Conservation (phyloP, 2,797 vertebrate species). For the Peromyscus attwateri region DNA sequence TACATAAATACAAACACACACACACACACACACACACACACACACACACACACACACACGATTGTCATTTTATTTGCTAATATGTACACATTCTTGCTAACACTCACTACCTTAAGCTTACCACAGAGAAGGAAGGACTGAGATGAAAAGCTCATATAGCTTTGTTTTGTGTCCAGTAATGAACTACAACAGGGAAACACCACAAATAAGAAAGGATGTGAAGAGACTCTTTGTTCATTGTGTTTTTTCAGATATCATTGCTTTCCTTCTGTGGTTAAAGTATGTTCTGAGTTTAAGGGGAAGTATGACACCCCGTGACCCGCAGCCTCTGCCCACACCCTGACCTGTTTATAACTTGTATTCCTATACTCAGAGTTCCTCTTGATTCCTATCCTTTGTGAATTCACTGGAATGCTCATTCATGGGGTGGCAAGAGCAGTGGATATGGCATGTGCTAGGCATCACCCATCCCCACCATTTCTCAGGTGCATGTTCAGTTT, state of each 20-base stretch:
- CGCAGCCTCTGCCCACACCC: neutral
- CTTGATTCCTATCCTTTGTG: neutral
- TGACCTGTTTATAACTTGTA: neutral
- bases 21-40: neutral
- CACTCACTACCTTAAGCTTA: neutral
- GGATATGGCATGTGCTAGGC: neutral
- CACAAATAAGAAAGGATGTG: neutral
- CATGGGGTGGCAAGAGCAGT: neutral
- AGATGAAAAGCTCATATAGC: neutral
- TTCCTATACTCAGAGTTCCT: neutral
- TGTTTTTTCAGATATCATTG: neutral
- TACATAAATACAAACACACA: neutral
- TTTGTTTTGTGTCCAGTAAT: neutral
- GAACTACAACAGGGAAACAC: neutral
- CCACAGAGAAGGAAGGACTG: neutral
- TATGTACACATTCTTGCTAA: neutral
- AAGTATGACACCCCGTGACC: neutral
- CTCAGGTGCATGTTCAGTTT: neutral
- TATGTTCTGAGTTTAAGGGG: neutral
- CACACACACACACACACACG: neutral
- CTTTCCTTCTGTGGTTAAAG: neutral
- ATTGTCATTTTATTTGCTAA: neutral
- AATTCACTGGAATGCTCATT: neutral
- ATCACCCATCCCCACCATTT: neutral
- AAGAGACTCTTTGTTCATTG: neutral